Evolutionary conservation across 2,113 vertebrate genomes (phyloP).

Genomic region (Notarius quadriscutis): DNA sequence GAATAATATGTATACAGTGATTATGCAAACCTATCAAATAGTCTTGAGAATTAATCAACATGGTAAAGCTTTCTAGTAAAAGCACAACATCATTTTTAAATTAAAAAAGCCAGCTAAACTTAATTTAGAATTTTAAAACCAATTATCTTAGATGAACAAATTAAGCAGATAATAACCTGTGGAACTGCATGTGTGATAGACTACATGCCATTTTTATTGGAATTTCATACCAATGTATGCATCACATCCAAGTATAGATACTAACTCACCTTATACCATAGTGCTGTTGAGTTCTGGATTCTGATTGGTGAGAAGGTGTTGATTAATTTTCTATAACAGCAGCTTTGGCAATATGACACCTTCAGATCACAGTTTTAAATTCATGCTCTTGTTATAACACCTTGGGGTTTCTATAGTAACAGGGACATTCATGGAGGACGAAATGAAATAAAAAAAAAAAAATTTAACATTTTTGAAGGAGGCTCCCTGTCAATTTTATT

Average conservation of each 20-base stretch:
- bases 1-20: background rate
- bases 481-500: background rate
- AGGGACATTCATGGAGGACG: background rate
- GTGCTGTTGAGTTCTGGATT: background rate
- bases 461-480: background rate
- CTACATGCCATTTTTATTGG: constrained; percentile 70
- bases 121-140: background rate
- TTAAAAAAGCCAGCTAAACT: background rate
- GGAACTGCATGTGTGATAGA: constrained; percentile 43
- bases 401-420: background rate
- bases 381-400: background rate
- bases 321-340: background rate
- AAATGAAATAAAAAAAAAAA: too few relatives aligned
- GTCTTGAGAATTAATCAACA: background rate
- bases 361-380: background rate
- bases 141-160: constrained; percentile 45
- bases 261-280: constrained; percentile 61
- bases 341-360: background rate
- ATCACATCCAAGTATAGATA: constrained; percentile 48
- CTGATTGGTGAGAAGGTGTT: background rate
- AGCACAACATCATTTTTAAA: background rate
- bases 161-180: constrained; percentile 67
- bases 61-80: background rate
- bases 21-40: background rate
- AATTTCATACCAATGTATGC: constrained; percentile 65